Percentiles rank a stretch among this genome's conserved stretches.
Conservation (phyloP, 2,888 invertebrate species). For the Tridacna crocea region DNA sequence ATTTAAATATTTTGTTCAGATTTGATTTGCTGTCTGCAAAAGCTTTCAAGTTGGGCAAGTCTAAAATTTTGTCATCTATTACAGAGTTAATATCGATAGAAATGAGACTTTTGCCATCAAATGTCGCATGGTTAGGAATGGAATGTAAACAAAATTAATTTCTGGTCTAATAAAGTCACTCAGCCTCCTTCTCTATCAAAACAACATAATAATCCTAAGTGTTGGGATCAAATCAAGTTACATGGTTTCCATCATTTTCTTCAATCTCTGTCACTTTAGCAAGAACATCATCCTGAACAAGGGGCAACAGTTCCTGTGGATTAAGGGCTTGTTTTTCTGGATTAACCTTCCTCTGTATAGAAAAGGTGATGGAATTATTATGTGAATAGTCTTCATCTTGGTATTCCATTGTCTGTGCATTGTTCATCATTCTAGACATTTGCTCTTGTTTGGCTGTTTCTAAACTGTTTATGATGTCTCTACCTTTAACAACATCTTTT, state of each 20-base stretch:
- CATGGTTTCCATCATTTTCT: background rate
- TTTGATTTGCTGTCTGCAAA: no score
- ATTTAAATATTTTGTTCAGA: no score
- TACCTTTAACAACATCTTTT: constrained; percentile 31
- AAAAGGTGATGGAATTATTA: constrained; percentile 31
- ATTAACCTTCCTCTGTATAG: constrained; percentile 54
- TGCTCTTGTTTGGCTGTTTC: constrained; percentile 45
- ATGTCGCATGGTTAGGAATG: no score
- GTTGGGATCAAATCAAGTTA: background rate
- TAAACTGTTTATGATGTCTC: constrained; percentile 52
- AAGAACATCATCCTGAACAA: constrained; percentile 53
- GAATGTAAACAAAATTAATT: no score
- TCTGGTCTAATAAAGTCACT: no score
- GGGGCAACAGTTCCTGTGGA: constrained; percentile 49
- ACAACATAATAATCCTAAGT: no score
- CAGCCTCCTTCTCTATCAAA: no score
- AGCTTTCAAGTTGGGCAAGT: no score
- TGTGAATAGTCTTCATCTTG: constrained; percentile 26
- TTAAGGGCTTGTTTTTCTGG: constrained; percentile 59
- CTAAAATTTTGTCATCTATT: no score
- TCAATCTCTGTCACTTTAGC: constrained; percentile 37
- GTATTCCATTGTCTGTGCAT: constrained; percentile 4
- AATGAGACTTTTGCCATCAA: no score
- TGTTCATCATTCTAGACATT: constrained; percentile 29
- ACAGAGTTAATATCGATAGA: no score